Evolutionary conservation across 2,888 invertebrate species (phyloP).

Genomic region (Mechanitis messenoides): DNA sequence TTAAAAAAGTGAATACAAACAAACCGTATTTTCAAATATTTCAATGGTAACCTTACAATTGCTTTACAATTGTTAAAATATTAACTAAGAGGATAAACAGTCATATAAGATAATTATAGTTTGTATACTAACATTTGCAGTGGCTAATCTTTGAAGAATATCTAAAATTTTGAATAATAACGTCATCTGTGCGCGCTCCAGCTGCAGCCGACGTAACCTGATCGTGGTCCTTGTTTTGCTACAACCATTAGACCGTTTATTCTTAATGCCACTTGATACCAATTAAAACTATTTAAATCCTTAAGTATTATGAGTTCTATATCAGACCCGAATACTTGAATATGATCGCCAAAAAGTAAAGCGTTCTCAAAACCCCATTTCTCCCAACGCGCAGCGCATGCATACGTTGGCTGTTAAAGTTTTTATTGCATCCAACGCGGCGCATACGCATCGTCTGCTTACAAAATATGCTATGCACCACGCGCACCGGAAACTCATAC

Average conservation of each 20-base stretch:
- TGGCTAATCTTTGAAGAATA: constrained; percentile 10
- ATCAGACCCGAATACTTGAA: constrained; percentile 31
- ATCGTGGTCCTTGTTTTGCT: constrained; percentile 32
- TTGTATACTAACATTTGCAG: background rate
- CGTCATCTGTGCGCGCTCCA: constrained; percentile 7
- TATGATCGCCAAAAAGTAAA: constrained; percentile 22
- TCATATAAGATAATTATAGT: background rate
- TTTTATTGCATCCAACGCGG: constrained; percentile 19
- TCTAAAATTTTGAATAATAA: constrained; percentile 26
- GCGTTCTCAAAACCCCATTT: constrained; percentile 59
- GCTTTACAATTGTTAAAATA: no score
- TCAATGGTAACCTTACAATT: no score
- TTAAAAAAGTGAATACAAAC: no score
- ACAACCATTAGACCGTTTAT: constrained; percentile 32
- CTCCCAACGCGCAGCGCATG: constrained; percentile 40
- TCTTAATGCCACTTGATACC: constrained; percentile 55
- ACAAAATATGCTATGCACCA: constrained; percentile 72
- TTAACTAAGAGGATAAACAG: no score
- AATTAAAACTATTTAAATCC: constrained; percentile 48
- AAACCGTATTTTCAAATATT: no score
- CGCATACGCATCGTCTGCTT: constrained; percentile 63
- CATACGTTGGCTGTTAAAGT: constrained; percentile 59
- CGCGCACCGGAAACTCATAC: constrained; percentile 67
- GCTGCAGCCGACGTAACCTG: constrained; percentile 27
- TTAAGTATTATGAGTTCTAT: constrained; percentile 42